Conservation (phyloP, 2,113 vertebrate species). For the Dolichallabes microphthalmus region DNA sequence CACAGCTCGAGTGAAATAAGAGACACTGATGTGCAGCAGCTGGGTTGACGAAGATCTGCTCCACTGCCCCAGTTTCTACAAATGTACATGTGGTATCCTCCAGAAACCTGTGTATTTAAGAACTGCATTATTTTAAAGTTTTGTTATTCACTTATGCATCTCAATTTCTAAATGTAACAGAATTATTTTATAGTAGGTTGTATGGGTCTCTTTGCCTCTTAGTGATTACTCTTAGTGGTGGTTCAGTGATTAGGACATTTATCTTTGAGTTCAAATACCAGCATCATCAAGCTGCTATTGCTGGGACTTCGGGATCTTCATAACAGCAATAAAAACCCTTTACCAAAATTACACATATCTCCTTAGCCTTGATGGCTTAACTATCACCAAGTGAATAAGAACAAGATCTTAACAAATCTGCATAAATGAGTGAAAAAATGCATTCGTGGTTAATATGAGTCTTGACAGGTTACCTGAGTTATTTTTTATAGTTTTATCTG, state of each 20-base stretch:
- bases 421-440: not conserved
- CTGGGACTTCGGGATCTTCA: no score
- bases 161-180: not conserved
- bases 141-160: not conserved
- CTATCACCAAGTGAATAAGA: not conserved
- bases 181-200: not conserved
- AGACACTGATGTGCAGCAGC: not conserved
- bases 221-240: not conserved
- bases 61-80: constrained; percentile 42
- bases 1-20: not conserved
- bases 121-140: not conserved
- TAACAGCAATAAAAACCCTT: not conserved
- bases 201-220: not conserved
- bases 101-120: not conserved
- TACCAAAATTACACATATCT: not conserved
- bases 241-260: no score
- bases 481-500: not conserved
- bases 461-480: not conserved
- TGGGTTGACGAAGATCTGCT: constrained; percentile 27
- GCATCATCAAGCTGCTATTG: no score
- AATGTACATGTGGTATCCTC: not conserved
- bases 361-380: not conserved
- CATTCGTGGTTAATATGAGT: not conserved
- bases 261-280: no score
- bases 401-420: not conserved